These are phyloP conservation scores for Philaethria dido DNA, from an alignment of 2,888 invertebrate genomes.

Conservation along the genomic window DNA sequence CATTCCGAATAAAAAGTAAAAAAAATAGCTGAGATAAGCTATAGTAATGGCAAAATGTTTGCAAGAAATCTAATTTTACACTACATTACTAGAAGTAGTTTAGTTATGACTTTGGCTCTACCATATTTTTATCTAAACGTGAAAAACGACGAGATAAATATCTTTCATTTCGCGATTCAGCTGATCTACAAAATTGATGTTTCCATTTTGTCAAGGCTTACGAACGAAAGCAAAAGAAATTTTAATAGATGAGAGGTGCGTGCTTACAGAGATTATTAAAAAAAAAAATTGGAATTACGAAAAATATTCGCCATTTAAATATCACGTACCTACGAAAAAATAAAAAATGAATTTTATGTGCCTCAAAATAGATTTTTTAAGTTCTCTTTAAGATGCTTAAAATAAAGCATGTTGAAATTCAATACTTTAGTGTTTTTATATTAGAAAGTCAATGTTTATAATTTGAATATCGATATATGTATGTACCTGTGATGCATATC, in stretches of 20 bases:
- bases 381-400: too few species aligned
- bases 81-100: neutral
- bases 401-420: too few species aligned
- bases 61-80: neutral
- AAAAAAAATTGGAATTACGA: neutral
- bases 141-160: neutral
- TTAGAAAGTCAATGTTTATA: neutral
- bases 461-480: neutral
- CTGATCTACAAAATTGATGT: constrained; percentile 8
- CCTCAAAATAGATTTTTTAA: too few species aligned
- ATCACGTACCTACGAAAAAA: constrained; percentile 4
- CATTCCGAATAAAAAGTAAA: too few species aligned
- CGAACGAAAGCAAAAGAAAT: neutral
- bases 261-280: neutral
- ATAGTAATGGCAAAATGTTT: neutral
- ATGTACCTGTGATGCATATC: neutral
- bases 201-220: constrained; percentile 1
- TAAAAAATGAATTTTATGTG: neutral
- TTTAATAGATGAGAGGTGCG: constrained; percentile 4
- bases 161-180: constrained; percentile 3
- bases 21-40: too few species aligned
- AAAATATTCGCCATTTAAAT: constrained; percentile 2
- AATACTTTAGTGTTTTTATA: neutral
- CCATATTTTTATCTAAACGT: neutral
- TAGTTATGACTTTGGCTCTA: neutral